Percentiles rank a stretch among this genome's conserved stretches.
Conservation (phyloP, 2,113 vertebrate genomes). For the Grammomys surdaster region DNA sequence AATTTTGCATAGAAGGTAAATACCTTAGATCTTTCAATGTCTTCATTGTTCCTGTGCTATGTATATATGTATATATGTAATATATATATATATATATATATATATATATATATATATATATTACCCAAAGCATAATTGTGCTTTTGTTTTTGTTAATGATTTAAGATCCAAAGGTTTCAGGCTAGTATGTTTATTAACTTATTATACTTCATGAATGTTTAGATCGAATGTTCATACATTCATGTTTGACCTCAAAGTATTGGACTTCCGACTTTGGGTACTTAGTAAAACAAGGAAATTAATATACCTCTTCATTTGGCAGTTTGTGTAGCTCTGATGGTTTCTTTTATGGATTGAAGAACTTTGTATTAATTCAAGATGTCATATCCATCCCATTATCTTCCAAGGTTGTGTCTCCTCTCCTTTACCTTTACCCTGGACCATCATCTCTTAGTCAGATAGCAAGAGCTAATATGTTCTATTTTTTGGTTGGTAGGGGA, state of each 20-base stretch:
- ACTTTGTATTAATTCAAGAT: neutral
- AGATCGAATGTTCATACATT: neutral
- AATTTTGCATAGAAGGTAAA: neutral
- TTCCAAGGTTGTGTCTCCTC: neutral
- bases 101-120: neutral
- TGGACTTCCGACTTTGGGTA: neutral
- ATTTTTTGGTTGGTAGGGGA: too few species aligned
- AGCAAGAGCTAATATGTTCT: rapidly evolving
- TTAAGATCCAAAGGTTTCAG: neutral
- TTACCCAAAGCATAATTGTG: neutral
- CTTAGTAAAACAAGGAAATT: neutral
- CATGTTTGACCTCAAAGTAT: neutral
- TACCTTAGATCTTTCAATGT: neutral
- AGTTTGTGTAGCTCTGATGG: neutral
- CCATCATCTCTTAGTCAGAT: neutral
- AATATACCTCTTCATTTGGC: neutral
- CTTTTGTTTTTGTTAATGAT: neutral
- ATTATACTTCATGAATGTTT: rapidly evolving
- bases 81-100: neutral
- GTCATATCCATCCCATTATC: rapidly evolving
- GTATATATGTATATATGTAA: too few species aligned
- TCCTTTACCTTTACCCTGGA: neutral
- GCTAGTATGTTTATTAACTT: neutral
- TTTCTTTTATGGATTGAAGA: neutral
- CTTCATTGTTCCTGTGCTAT: neutral